Evolutionary conservation across 64 coral and sea anemone genomes (phyloP).

Genomic region (Hydrozoanthus tunicans): DNA sequence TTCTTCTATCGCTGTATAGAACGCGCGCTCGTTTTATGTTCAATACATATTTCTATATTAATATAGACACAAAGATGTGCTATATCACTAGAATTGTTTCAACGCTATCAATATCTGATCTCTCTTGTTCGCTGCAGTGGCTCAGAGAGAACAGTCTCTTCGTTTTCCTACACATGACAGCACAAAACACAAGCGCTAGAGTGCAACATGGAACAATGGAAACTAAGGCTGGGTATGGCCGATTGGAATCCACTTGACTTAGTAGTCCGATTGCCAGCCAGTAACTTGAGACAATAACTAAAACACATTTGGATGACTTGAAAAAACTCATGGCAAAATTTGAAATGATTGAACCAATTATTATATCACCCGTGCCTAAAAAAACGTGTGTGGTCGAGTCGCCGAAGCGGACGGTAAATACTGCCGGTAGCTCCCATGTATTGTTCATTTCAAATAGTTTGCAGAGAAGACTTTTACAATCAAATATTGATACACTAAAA

Average conservation of each 20-base stretch:
- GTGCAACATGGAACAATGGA: slow-evolving; percentile 92
- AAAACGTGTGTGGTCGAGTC: slow-evolving; percentile 80
- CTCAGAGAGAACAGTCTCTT: slow-evolving; percentile 87
- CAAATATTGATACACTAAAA: slow-evolving; percentile 70
- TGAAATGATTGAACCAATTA: slow-evolving; percentile 88
- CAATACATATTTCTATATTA: too few species aligned
- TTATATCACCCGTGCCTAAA: slow-evolving; percentile 92
- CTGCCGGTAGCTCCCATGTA: slow-evolving; percentile 84
- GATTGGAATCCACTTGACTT: slow-evolving; percentile 85
- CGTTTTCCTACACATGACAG: slow-evolving; percentile 76
- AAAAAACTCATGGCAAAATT: slow-evolving; percentile 97
- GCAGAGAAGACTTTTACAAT: slow-evolving; percentile 87
- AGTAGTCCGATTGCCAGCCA: slow-evolving; percentile 76
- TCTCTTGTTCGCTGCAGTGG: slow-evolving; percentile 30
- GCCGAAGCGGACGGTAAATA: slow-evolving; percentile 90
- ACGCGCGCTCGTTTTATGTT: too few species aligned
- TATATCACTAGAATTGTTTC: slow-evolving; percentile 42
- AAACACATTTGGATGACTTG: slow-evolving; percentile 84
- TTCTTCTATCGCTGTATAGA: too few species aligned
- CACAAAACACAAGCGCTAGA: slow-evolving; percentile 76
- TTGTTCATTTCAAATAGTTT: slow-evolving; percentile 95
- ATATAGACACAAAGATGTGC: not conserved
- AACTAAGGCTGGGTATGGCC: slow-evolving; percentile 78
- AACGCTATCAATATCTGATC: slow-evolving; percentile 3
- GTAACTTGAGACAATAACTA: slow-evolving; percentile 83